Percentiles rank a stretch among this genome's conserved stretches.
Conservation (phyloP, 2,888 invertebrate genomes). For the Dendrolimus pini region DNA sequence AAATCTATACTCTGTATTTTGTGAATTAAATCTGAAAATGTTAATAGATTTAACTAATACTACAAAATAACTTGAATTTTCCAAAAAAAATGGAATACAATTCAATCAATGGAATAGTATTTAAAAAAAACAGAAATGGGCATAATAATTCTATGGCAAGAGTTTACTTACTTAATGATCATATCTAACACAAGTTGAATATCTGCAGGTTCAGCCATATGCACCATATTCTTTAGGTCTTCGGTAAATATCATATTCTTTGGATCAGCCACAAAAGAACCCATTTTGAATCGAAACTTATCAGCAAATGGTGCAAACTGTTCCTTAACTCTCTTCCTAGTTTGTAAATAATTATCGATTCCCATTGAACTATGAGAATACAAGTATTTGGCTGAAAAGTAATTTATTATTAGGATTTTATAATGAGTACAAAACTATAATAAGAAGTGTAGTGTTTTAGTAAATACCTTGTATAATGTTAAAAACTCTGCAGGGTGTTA, state of each 20-base stretch:
- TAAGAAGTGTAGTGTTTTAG: background rate
- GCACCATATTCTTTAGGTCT: slow-evolving; percentile 88
- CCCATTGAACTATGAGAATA: slow-evolving; percentile 79
- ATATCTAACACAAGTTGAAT: slow-evolving; percentile 79
- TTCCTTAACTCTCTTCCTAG: slow-evolving; percentile 69
- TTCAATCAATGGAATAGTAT: slow-evolving; percentile 5
- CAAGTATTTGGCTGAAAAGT: slow-evolving; percentile 52
- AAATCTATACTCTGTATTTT: slow-evolving; percentile 83
- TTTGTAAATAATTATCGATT: slow-evolving; percentile 74
- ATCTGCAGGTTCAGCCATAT: slow-evolving; percentile 81
- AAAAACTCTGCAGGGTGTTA: slow-evolving; percentile 28
- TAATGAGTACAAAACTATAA: background rate
- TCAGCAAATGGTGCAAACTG: slow-evolving; percentile 80
- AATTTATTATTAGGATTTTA: background rate
- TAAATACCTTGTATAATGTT: slow-evolving; percentile 30
- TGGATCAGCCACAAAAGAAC: slow-evolving; percentile 72
- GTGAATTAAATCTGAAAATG: slow-evolving; percentile 80
- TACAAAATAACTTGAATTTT: too few relatives aligned
- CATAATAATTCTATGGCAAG: background rate
- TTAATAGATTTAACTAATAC: background rate
- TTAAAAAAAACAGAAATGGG: background rate
- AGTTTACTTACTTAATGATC: slow-evolving; percentile 78
- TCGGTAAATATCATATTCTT: slow-evolving; percentile 87
- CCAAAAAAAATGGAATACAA: background rate
- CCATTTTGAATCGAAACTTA: slow-evolving; percentile 84